Evolutionary conservation across 23 tunicate genomes (phyloP).

Genomic region (Trididemnum nubilum): DNA sequence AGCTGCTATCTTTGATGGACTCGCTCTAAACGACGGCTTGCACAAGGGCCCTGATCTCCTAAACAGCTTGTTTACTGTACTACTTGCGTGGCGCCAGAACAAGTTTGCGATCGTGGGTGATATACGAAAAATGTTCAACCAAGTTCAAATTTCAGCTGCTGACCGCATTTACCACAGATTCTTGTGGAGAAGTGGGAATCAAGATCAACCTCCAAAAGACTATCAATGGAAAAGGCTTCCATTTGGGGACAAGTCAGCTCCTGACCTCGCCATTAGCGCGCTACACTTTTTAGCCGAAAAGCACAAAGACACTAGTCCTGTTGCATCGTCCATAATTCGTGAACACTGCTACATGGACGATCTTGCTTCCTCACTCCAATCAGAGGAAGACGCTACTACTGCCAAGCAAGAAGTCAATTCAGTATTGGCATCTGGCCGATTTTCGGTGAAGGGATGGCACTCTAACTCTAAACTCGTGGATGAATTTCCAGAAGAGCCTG

Average conservation of each 20-base stretch:
- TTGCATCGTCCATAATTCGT: too few relatives aligned
- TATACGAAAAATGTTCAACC: conserved; percentile 4
- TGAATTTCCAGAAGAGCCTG: not conserved
- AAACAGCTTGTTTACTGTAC: not conserved
- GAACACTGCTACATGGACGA: too few relatives aligned
- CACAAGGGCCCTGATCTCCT: not conserved
- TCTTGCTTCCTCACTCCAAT: not conserved
- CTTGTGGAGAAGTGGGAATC: not conserved
- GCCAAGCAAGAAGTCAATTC: not conserved
- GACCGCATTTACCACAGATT: not conserved
- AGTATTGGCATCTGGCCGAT: not conserved
- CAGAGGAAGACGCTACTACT: not conserved
- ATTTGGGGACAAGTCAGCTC: not conserved
- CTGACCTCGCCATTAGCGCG: not conserved
- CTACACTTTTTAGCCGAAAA: not conserved
- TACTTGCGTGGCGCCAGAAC: not conserved
- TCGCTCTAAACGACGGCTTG: not conserved
- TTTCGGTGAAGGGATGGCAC: not conserved
- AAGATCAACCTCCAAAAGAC: not conserved
- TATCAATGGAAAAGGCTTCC: not conserved
- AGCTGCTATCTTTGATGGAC: not conserved
- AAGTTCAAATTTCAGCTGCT: not conserved
- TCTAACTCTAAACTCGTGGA: not conserved
- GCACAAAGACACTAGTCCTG: not conserved
- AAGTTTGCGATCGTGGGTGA: not conserved